Percentiles rank a stretch among this genome's conserved stretches.
Conservation (phyloP, 1,140 invertebrate species). For the Pseudoatta argentina region DNA sequence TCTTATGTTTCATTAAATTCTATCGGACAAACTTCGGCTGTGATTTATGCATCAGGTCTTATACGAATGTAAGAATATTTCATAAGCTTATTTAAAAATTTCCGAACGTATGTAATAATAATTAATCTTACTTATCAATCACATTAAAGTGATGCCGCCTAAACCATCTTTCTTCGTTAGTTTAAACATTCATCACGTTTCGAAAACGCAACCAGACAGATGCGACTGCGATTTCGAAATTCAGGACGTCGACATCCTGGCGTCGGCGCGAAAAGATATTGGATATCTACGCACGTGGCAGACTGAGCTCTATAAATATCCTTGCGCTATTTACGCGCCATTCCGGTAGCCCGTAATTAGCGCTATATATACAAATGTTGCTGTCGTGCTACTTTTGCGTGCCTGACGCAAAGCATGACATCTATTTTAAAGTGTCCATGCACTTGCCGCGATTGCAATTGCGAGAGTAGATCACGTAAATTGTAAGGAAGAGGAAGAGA, state of each 20-base stretch:
- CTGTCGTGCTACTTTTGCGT: slow-evolving; percentile 23
- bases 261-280: slow-evolving; percentile 28
- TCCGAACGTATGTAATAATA: neutral
- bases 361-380: slow-evolving; percentile 27
- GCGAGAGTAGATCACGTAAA: slow-evolving; percentile 10
- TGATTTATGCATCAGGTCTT: neutral
- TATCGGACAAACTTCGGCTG: neutral
- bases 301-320: slow-evolving; percentile 33
- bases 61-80: neutral
- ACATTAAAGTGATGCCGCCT: neutral
- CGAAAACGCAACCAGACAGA: neutral
- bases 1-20: neutral
- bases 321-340: slow-evolving; percentile 43
- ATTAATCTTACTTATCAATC: neutral
- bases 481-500: neutral
- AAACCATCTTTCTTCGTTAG: neutral
- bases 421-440: slow-evolving; percentile 45
- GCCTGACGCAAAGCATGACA: slow-evolving; percentile 20
- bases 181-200: slow-evolving; percentile 18
- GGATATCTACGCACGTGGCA: slow-evolving; percentile 38
- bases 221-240: slow-evolving; percentile 10
- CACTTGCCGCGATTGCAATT: slow-evolving; percentile 1
- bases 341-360: slow-evolving; percentile 50
- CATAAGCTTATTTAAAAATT: neutral
- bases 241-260: slow-evolving; percentile 33